Evolutionary conservation across 2,113 vertebrate species (phyloP), one percentile per base, ranked within the genome.

Genomic region (Sprattus sprattus): DNA sequence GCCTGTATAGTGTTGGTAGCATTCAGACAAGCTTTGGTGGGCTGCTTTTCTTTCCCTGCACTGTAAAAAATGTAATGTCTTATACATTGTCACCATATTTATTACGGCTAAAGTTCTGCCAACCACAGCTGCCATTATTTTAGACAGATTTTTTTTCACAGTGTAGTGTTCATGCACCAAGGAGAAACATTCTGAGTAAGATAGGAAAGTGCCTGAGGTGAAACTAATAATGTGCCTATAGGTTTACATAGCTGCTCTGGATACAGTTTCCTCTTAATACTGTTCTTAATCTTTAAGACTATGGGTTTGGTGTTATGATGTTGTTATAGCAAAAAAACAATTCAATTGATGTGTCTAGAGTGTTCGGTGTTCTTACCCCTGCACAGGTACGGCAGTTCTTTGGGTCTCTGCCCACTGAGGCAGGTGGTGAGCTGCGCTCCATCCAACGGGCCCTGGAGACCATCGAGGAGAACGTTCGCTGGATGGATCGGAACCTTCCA

Each of bases 381-480:
- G 6, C 75, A 84, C 89, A 98, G 97, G 94, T 98, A 22, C 93
- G 84, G 81, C 88, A 85, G 46, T 98, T 97, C 92, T 98, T 99
- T 28, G 81, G 90, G 86, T 95, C 96, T 44, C 91, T 98, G 87
- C 88, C 85, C 0, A 94, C 94, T 71, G 95, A 97, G 89, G 94
- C 93, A 0, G 95, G 96, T 1, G 93, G 95, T 6, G 92, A 92
- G 90, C 95, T 98, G 82, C 95, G 95, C 32, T 96, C 96, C 64
- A 93, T 98, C 85, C 95, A 96, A 85, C 96, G 97, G 90, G 90
- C 95, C 16, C 86, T 95, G 8, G 96, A 98, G 91, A 96, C 91
- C 45, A 97, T 97, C 2, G 93, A 96, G 85, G 96, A 98, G 82
- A 98, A 97, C 82, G 96, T 97, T 85, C 92, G 92, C 0, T 97